Evolutionary conservation across 2,113 vertebrate species (phyloP), one percentile per base, ranked within the genome.

Genomic region (Periophthalmodon schlosseri): DNA sequence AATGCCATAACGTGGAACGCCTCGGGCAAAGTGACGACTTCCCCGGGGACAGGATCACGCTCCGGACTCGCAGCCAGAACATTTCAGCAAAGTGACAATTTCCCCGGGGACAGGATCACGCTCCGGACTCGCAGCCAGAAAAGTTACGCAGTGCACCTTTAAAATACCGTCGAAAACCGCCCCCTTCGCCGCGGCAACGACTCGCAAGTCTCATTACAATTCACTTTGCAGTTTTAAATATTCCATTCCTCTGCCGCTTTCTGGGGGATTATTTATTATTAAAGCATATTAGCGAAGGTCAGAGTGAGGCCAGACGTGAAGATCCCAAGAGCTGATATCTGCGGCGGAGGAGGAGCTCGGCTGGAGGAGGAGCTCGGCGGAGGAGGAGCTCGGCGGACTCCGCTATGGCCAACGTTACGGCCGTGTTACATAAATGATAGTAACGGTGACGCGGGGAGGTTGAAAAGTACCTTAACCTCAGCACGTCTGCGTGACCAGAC

Each of bases 281-380:
- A 63, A 73, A 75, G 82, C 73, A 70, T 68, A 68, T 78, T 34
- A 74, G 70, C 68, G 16, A 14, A 74, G 83, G 80, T 86, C 73
- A 82, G 66, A 72, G 73, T 75, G 60, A 69, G 82, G 75, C 52
- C 49, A 20, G n/a, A 47, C 71, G 12, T 34, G 47, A 73, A 52
- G 39, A 82, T 83, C 77, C 73, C 54, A 85, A 85, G 90, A 85
- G 87, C 85, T 87, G 84, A 86, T 74, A 72, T 77, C 71, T 28
- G 24, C n/a, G 6, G 34, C 70, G 13, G 76, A 69, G 67, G 67
- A 23, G 36, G 68, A 75, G 72, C 70, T 49, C 66, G 78, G 69
- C 85, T 71, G 13, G 76, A 69, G 67, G 67, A 23, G 36, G 68
- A 75, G 72, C 70, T 49, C 66, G 78, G 80, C 69, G 13, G 76